Percentiles rank a stretch among this genome's conserved stretches.
Evolutionary conservation across 2,113 vertebrate species (phyloP).

Genomic region (Trematomus loennbergii): DNA sequence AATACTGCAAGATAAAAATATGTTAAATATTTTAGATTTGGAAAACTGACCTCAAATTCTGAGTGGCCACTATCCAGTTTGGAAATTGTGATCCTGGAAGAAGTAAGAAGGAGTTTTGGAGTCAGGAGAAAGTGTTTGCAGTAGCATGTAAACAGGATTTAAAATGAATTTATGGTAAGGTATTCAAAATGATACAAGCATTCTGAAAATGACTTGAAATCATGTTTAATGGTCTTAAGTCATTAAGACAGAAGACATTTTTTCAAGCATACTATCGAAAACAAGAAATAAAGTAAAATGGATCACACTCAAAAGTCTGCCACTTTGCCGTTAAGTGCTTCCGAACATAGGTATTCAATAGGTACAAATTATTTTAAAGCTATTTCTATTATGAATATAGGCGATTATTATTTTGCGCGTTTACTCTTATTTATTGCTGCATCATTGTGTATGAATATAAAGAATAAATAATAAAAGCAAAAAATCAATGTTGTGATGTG

Average conservation of each 20-base stretch:
- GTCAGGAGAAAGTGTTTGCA: not conserved
- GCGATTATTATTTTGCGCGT: no score
- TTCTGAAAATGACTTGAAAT: not conserved
- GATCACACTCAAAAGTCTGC: no score
- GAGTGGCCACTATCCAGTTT: slow-evolving; percentile 55
- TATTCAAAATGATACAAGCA: not conserved
- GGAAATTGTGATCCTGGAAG: slow-evolving; percentile 50
- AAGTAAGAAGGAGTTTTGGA: not conserved
- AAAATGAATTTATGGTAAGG: not conserved
- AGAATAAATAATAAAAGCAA: not conserved
- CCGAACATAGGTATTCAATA: no score
- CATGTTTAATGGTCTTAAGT: not conserved
- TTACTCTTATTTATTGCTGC: not conserved
- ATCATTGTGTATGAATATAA: not conserved
- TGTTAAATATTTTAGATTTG: not conserved
- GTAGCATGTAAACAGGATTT: not conserved
- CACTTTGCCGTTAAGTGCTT: no score
- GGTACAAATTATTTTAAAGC: no score
- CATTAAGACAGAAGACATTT: no score
- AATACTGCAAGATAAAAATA: not conserved
- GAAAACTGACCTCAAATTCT: slow-evolving; percentile 76
- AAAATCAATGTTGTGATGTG: not conserved
- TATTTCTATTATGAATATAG: no score
- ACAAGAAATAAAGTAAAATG: no score
- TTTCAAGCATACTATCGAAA: no score